phyloP scores from a whole-genome alignment of 2,797 vertebrate genomes.

The Myotis myotis region DNA sequence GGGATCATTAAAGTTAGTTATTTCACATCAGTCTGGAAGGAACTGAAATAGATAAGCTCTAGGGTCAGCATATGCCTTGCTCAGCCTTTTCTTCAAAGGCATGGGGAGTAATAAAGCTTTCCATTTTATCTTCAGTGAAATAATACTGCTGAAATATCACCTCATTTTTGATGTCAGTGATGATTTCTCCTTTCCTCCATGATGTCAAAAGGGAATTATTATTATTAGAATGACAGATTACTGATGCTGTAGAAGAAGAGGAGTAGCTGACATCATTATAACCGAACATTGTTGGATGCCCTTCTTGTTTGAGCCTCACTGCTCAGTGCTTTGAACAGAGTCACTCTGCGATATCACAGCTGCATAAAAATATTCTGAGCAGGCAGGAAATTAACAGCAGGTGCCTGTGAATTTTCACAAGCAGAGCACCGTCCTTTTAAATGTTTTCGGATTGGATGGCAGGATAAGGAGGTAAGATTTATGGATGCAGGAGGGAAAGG shows the following conservation, averaged over 20 bases:
- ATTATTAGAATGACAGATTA: slow-evolving; percentile 81
- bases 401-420: slow-evolving; percentile 65
- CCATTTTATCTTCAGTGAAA: slow-evolving; percentile 83
- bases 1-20: slow-evolving; percentile 78
- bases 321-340: slow-evolving; percentile 45
- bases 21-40: slow-evolving; percentile 67
- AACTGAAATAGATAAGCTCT: slow-evolving; percentile 78
- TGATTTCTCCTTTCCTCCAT: slow-evolving; percentile 82
- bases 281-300: slow-evolving; percentile 71
- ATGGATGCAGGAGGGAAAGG: slow-evolving; percentile 14
- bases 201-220: slow-evolving; percentile 85
- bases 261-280: slow-evolving; percentile 68
- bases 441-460: slow-evolving; percentile 49
- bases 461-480: slow-evolving; percentile 46
- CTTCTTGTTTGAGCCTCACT: slow-evolving; percentile 45
- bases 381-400: slow-evolving; percentile 71
- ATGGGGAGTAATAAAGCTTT: slow-evolving; percentile 83
- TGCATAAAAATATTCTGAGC: slow-evolving; percentile 65
- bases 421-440: slow-evolving; percentile 45
- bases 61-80: slow-evolving; percentile 79
- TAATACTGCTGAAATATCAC: slow-evolving; percentile 84
- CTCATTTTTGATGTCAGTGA: slow-evolving; percentile 85
- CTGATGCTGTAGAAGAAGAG: slow-evolving; percentile 78
- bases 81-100: slow-evolving; percentile 84
- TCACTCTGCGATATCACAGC: slow-evolving; percentile 43